Conservation (phyloP, 2,797 vertebrate genomes). For the Meriones psammophilus region DNA sequence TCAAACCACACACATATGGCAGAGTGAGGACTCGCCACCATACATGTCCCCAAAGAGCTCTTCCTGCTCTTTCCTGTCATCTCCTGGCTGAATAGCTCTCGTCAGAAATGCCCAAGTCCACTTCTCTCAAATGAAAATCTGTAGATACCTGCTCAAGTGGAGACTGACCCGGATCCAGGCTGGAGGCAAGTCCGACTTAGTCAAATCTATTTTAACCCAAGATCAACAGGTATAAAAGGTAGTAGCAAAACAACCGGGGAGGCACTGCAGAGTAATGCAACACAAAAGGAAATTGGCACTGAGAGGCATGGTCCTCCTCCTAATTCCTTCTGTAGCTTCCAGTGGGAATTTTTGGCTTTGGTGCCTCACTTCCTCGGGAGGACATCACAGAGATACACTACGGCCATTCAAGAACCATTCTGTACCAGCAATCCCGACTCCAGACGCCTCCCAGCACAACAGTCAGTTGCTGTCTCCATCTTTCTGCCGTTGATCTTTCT, state of each 20-base stretch:
- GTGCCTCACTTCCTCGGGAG: background rate
- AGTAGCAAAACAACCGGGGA: background rate
- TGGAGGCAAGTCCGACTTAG: background rate
- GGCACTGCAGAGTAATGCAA: background rate
- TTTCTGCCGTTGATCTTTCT: background rate
- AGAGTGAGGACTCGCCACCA: background rate
- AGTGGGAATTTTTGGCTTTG: background rate
- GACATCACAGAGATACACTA: background rate
- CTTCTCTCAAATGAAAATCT: background rate
- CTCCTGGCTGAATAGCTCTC: too few species aligned
- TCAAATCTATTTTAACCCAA: background rate
- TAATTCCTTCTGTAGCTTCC: fast-evolving
- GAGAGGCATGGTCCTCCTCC: background rate
- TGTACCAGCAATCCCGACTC: background rate
- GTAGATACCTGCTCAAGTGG: background rate
- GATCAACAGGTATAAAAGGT: background rate
- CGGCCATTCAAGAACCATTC: background rate
- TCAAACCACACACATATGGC: background rate
- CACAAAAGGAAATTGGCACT: background rate
- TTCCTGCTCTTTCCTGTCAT: background rate
- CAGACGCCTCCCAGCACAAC: background rate
- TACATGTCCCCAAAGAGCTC: background rate
- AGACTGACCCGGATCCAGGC: background rate
- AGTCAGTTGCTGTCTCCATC: background rate
- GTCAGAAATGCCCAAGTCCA: background rate